Percentiles rank a stretch among this genome's conserved stretches.
phyloP scores from a whole-genome alignment of 1,140 invertebrate species.

The Theocolax elegans region DNA sequence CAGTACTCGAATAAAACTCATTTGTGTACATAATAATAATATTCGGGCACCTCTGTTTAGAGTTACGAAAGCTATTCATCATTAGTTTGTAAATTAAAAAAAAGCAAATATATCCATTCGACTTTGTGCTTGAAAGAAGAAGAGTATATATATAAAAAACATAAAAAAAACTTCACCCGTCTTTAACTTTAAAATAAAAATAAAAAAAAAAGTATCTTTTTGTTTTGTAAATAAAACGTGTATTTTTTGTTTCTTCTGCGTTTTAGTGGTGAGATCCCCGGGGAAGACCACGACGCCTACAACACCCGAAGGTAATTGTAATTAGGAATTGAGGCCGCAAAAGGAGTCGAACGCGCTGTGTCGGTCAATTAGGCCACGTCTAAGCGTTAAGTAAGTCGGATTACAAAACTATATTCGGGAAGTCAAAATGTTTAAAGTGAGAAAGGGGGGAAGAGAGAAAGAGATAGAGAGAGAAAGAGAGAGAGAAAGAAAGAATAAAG shows the following conservation, averaged over 20 bases:
- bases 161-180: too few relatives aligned
- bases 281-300: conserved; percentile 66
- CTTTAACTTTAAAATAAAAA: too few relatives aligned
- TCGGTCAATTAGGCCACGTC: conserved; percentile 66
- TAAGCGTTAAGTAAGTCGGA: conserved; percentile 69
- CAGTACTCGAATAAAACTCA: too few relatives aligned
- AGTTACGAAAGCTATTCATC: too few relatives aligned
- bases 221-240: conserved; percentile 50
- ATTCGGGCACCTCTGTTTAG: too few relatives aligned
- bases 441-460: too few relatives aligned
- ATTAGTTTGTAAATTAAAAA: not conserved
- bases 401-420: conserved; percentile 62
- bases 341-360: conserved; percentile 64
- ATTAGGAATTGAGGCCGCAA: conserved; percentile 68
- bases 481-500: conserved; percentile 39
- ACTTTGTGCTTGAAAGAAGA: too few relatives aligned
- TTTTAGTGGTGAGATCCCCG: conserved; percentile 68
- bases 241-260: conserved; percentile 63
- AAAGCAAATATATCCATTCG: too few relatives aligned
- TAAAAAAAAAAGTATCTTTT: too few relatives aligned
- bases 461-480: too few relatives aligned
- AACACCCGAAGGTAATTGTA: conserved; percentile 70
- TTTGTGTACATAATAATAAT: too few relatives aligned
- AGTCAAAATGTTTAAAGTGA: conserved; percentile 41
- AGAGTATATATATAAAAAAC: not conserved